Evolutionary conservation across 2,888 invertebrate genomes (phyloP).

Genomic region (Nomada ruficornis): DNA sequence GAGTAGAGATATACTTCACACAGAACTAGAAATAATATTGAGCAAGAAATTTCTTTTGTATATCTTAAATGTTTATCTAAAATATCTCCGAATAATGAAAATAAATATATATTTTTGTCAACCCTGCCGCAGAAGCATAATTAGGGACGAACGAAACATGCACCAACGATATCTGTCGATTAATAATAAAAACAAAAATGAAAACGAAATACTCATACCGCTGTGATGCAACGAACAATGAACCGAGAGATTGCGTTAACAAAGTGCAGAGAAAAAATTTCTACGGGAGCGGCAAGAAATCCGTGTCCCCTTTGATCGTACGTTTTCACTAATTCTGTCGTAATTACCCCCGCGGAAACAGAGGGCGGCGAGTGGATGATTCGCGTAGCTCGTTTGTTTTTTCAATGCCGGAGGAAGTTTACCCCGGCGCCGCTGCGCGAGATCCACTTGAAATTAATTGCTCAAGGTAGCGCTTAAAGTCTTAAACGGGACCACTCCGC

Average conservation of each 20-base stretch:
- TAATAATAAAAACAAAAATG: neutral
- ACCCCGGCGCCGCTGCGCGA: slow-evolving; percentile 26
- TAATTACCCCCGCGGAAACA: slow-evolving; percentile 24
- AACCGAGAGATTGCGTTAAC: neutral
- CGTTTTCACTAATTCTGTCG: slow-evolving; percentile 21
- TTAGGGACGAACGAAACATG: neutral
- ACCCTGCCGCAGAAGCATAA: neutral
- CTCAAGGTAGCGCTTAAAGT: slow-evolving; percentile 58
- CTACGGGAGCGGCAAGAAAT: neutral
- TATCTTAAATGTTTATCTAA: too few relatives aligned
- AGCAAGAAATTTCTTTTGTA: too few relatives aligned
- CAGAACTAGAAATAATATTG: too few relatives aligned
- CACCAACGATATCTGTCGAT: neutral
- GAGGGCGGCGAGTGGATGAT: slow-evolving; percentile 27
- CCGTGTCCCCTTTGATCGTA: slow-evolving; percentile 15
- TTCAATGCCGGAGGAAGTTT: slow-evolving; percentile 45
- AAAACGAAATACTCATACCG: neutral
- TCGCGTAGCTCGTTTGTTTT: slow-evolving; percentile 36
- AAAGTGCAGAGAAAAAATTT: neutral
- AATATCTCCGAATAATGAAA: too few relatives aligned
- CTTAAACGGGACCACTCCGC: slow-evolving; percentile 39
- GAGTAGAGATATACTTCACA: too few relatives aligned
- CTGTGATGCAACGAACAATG: neutral
- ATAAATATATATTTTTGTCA: too few relatives aligned
- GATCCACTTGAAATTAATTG: slow-evolving; percentile 67